Evolutionary conservation across 2,113 vertebrate genomes (phyloP), one percentile per base, ranked within the genome.

Genomic region (Tiliqua scincoides): DNA sequence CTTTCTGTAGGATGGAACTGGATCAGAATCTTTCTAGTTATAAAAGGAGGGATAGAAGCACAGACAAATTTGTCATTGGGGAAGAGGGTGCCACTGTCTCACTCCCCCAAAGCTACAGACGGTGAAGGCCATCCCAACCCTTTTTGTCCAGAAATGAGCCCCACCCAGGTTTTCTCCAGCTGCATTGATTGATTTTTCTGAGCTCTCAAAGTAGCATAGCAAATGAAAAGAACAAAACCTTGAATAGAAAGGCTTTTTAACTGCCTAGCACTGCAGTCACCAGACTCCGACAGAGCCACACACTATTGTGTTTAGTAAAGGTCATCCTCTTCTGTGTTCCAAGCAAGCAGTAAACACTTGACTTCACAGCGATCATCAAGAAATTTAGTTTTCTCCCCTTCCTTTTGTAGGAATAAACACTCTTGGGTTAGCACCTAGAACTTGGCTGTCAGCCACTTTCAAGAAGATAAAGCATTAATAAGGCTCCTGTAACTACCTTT

Each of bases 381-480:
- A 84, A 84, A 84, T 87, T 91, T 88, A 72, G 63, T 79, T 89
- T 90, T 85, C 86, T 68, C 27, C 57, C 15, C 11, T 63, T 85
- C 85, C 68, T 63, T 88, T 91, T 78, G 81, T 79, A 67, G 75
- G 88, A 92, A 85, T 88, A 91, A 91, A 84, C 57, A 85, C 70
- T 27, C 74, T 89, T 75, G n/a, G 77, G n/a, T 86, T 80, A 73
- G 72, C 79, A 90, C 67, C 20, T 73, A 68, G 40, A 88, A 71
- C 73, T 81, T 87, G 79, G 35, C 84, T 85, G 81, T 32, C 73
- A 88, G 84, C 54, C 81, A 84, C 73, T 88, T 85, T 75, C 79
- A 82, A 71, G 88, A 62, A 91, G 82, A 85, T 70, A 83, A 92
- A 89, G 78, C 84, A 79, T 88, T 54, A 79, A 78, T 87, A 87